These are phyloP conservation scores for Eptesicus fuscus DNA, from an alignment of 2,113 vertebrate species.

Conservation along the genomic window DNA sequence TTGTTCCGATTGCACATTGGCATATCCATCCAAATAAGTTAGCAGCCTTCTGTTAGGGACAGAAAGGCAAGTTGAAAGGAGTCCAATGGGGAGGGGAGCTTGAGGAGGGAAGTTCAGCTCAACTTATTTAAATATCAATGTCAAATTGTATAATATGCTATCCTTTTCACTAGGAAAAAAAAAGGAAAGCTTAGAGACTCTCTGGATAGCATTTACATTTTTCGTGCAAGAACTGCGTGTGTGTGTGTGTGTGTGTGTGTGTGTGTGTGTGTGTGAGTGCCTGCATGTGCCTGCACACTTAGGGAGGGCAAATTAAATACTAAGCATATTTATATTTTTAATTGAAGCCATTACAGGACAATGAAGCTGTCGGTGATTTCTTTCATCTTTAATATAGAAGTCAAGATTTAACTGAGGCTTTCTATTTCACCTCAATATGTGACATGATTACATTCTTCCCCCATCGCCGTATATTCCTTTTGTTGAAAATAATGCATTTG, in stretches of 20 bases:
- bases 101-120: constrained; percentile 79
- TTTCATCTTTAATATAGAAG: constrained; percentile 13
- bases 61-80: constrained; percentile 63
- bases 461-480: background rate
- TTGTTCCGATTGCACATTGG: constrained; percentile 24
- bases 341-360: constrained; percentile 18
- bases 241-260: background rate
- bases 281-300: background rate
- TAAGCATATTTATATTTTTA: constrained; percentile 48
- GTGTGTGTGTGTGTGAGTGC: background rate
- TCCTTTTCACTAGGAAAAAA: constrained; percentile 67
- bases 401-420: constrained; percentile 1
- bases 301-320: constrained; percentile 33
- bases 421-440: background rate
- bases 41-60: constrained; percentile 73
- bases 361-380: background rate
- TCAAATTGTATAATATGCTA: constrained; percentile 82
- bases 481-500: constrained; percentile 24
- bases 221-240: constrained; percentile 32
- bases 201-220: constrained; percentile 63
- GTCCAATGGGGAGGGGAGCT: constrained; percentile 1
- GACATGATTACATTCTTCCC: background rate
- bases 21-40: constrained; percentile 43
- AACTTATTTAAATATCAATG: constrained; percentile 83
- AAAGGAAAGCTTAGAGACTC: constrained; percentile 69